phyloP scores from a whole-genome alignment of 2,113 vertebrate species.

The Microcebus lehilahytsara region DNA sequence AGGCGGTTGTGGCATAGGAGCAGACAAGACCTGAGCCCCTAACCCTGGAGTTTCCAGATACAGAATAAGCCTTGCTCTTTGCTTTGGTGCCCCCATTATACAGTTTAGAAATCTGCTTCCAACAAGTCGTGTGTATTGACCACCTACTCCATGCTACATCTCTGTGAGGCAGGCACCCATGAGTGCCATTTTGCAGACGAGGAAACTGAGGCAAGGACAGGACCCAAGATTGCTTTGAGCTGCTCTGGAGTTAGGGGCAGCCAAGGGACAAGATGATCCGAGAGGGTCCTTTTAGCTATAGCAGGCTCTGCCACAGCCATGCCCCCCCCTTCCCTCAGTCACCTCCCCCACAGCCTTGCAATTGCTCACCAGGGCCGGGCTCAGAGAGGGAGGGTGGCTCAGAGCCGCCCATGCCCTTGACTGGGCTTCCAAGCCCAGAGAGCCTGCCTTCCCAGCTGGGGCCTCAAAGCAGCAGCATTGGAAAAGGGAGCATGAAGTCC shows the following conservation, averaged over 20 bases:
- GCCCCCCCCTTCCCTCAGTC: neutral
- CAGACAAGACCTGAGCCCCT: neutral
- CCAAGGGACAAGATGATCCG: neutral
- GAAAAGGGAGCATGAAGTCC: neutral
- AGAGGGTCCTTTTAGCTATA: neutral
- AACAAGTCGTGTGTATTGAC: neutral
- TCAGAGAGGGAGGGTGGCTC: neutral
- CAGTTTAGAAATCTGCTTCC: neutral
- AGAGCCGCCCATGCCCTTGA: neutral
- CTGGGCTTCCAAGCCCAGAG: neutral
- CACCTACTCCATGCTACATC: neutral
- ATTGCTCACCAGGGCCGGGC: neutral
- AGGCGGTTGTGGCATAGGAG: neutral
- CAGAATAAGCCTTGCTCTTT: neutral
- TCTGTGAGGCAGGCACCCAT: neutral
- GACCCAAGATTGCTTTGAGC: too few relatives aligned
- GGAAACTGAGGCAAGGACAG: neutral
- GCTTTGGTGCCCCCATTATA: neutral
- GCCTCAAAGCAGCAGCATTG: neutral
- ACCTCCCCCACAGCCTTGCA: neutral
- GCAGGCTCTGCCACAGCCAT: neutral
- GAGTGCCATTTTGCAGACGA: neutral
- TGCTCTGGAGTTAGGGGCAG: too few relatives aligned
- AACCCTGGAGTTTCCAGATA: slow-evolving; percentile 12
- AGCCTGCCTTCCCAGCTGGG: neutral